These are phyloP conservation scores for Parnassius orleans DNA, from an alignment of 2,888 invertebrate species.

Conservation along the genomic window DNA sequence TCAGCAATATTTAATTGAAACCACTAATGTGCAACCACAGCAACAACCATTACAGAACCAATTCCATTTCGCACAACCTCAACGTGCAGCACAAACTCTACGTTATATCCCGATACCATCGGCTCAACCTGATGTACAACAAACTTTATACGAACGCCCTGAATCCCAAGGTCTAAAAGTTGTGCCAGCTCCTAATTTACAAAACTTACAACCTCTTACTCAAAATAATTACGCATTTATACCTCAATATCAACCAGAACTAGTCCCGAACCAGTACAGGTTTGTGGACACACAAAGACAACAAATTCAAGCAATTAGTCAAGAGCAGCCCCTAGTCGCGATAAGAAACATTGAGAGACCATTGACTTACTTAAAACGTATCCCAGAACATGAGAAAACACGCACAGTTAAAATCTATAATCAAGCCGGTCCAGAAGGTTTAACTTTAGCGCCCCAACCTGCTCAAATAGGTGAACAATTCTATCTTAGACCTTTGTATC, in stretches of 20 bases:
- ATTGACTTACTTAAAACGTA: constrained; percentile 65
- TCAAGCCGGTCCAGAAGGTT: constrained; percentile 48
- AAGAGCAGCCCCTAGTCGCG: constrained; percentile 56
- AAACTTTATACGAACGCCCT: constrained; percentile 60
- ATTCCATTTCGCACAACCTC: constrained; percentile 52
- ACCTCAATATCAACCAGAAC: constrained; percentile 65
- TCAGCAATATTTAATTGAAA: constrained; percentile 75
- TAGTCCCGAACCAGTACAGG: constrained; percentile 66
- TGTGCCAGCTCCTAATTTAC: constrained; percentile 70
- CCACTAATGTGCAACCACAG: constrained; percentile 69
- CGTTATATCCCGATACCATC: constrained; percentile 56
- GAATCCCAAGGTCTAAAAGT: constrained; percentile 71
- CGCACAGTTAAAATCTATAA: constrained; percentile 63
- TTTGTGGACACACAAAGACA: constrained; percentile 59
- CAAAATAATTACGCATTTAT: constrained; percentile 51
- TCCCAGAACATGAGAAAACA: constrained; percentile 64
- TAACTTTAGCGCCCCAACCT: constrained; percentile 47
- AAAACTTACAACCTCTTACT: constrained; percentile 46
- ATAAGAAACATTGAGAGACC: constrained; percentile 61
- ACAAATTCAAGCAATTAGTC: constrained; percentile 48
- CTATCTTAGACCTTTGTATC: constrained; percentile 59
- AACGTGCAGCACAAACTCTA: constrained; percentile 54
- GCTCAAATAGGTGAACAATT: constrained; percentile 64
- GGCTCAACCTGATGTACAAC: constrained; percentile 46
- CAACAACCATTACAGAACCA: constrained; percentile 44